Evolutionary conservation across 2,113 vertebrate genomes (phyloP).

Genomic region (Myrmecobius fasciatus): DNA sequence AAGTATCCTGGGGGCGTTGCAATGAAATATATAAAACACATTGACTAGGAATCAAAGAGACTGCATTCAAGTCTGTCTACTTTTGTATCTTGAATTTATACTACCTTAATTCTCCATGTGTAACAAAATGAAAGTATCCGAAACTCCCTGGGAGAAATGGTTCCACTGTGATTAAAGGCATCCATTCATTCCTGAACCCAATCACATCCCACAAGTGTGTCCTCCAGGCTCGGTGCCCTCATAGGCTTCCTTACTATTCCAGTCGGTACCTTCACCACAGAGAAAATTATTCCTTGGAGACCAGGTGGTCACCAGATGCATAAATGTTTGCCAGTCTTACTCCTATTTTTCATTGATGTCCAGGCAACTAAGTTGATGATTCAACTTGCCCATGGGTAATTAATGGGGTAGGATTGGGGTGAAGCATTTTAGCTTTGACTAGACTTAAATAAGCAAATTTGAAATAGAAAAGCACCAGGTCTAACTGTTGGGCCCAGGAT

Average conservation of each 20-base stretch:
- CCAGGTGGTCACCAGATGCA: background rate
- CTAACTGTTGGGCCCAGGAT: background rate
- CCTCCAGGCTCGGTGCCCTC: background rate
- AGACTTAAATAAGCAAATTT: background rate
- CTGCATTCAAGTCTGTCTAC: background rate
- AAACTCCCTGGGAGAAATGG: background rate
- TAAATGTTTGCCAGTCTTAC: background rate
- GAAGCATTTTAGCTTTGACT: background rate
- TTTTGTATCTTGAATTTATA: background rate
- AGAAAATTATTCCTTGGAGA: constrained; percentile 25
- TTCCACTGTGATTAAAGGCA: background rate
- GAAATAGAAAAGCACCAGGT: background rate
- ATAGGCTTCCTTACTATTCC: background rate
- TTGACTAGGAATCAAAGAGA: background rate
- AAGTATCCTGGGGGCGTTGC: background rate
- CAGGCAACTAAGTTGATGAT: background rate
- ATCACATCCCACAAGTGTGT: background rate
- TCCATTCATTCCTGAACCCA: background rate
- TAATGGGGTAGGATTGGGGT: background rate
- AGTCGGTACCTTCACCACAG: background rate
- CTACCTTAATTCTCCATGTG: background rate
- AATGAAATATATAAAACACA: constrained; percentile 13
- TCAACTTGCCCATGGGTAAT: background rate
- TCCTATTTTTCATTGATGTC: background rate
- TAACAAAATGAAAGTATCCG: background rate